These are phyloP conservation scores for Zele albiditarsus DNA, from an alignment of 2,888 invertebrate genomes.

Conservation along the genomic window DNA sequence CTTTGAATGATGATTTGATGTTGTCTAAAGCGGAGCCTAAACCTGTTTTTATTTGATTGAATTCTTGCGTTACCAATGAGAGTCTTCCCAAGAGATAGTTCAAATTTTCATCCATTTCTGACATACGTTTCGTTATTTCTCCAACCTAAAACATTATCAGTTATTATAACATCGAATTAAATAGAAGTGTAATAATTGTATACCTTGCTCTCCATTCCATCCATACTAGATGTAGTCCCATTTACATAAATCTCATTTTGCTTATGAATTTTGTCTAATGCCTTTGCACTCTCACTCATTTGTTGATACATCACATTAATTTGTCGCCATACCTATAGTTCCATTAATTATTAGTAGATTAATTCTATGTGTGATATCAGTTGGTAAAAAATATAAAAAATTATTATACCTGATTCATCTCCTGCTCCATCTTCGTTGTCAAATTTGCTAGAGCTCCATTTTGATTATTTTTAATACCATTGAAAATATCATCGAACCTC, in stretches of 20 bases:
- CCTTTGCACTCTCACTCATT: slow-evolving; percentile 82
- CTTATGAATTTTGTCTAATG: slow-evolving; percentile 84
- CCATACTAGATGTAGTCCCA: slow-evolving; percentile 84
- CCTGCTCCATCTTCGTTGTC: slow-evolving; percentile 84
- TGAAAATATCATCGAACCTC: slow-evolving; percentile 82
- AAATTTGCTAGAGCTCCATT: slow-evolving; percentile 82
- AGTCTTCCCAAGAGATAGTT: slow-evolving; percentile 87
- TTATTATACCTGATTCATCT: slow-evolving; percentile 79
- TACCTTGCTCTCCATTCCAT: slow-evolving; percentile 85
- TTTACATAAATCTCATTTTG: slow-evolving; percentile 88
- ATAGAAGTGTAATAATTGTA: neutral
- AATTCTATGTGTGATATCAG: neutral
- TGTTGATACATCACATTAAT: slow-evolving; percentile 92
- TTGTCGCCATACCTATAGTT: slow-evolving; percentile 84
- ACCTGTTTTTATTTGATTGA: slow-evolving; percentile 85
- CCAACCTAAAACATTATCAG: slow-evolving; percentile 76
- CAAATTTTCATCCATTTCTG: slow-evolving; percentile 86
- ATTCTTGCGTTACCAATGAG: slow-evolving; percentile 88
- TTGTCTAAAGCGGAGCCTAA: slow-evolving; percentile 83
- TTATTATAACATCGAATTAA: neutral
- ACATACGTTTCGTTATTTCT: slow-evolving; percentile 84
- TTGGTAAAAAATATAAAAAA: neutral
- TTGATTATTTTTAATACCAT: slow-evolving; percentile 82
- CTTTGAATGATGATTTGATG: slow-evolving; percentile 79
- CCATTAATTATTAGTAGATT: slow-evolving; percentile 16